Evolutionary conservation across 2,797 vertebrate genomes (phyloP), one percentile per base, ranked within the genome.

Genomic region (Semotilus atromaculatus): DNA sequence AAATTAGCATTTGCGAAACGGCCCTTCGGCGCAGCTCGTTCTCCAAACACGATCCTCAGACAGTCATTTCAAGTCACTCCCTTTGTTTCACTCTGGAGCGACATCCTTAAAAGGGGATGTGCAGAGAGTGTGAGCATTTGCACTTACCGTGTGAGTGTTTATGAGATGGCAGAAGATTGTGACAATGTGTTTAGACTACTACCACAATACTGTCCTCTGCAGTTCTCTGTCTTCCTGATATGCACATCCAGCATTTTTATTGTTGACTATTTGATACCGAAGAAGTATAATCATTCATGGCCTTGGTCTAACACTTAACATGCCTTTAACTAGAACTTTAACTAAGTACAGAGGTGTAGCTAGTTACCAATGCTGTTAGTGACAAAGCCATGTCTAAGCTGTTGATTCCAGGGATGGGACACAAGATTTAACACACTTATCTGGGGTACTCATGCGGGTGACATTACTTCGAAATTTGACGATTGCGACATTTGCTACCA

Each of bases 71-170:
- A 48, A 84, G 21, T 14, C 34, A 31, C 36, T 48, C 48, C 21
- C 71, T n/a, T 74, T 75, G 60, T 83, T 64, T 62, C 48, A 21
- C 26, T 66, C 51, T 43, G 31, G 16, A 38, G 40, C 62, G 9
- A 83, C 76, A 43, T 60, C 88, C 88, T 88, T 89, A 89, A 88
- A 89, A 86, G 88, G 88, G 85, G 67, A 81, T 81, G 73, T 74
- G 67, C 36, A 2, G 36, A 74, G 66, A 45, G 45, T 48, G 26
- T 34, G 58, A 55, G 64, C 5, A 14, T 84, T 76, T 71, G 40
- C 60, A 60, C 21, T 81, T 60, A 16, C 11, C 3, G 67, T 74
- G 40, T n/a, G 40, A 82, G 67, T 88, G 88, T 88, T 89, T 88
- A 89, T 81, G 80, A 34, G 71, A 85, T 68, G 58, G 58, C 64